Evolutionary conservation across 2,888 invertebrate species (phyloP).

Genomic region (Tiliacea aurago): DNA sequence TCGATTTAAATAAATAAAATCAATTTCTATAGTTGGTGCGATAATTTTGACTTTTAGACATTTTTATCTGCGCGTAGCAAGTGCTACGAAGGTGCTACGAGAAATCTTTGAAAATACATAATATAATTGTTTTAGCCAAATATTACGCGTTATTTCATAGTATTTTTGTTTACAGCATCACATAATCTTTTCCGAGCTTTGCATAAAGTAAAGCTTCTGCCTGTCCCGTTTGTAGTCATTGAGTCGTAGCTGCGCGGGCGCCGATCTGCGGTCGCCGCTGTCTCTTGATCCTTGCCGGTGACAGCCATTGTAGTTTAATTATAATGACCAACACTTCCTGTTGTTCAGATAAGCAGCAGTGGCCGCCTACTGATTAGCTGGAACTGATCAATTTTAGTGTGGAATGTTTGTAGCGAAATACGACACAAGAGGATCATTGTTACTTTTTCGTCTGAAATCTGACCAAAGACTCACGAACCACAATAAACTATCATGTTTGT

Average conservation of each 20-base stretch:
- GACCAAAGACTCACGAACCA: neutral
- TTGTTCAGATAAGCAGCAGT: conserved; percentile 47
- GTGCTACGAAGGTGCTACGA: conserved; percentile 43
- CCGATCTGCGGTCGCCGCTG: conserved; percentile 43
- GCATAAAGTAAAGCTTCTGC: conserved; percentile 42
- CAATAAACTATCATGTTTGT: neutral
- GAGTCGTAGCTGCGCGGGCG: conserved; percentile 40
- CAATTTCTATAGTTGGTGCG: neutral
- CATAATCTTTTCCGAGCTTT: neutral
- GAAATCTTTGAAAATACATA: conserved; percentile 17
- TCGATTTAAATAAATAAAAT: no score
- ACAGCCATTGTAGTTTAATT: conserved; percentile 61
- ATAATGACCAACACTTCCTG: conserved; percentile 66
- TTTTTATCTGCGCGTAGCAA: conserved; percentile 24
- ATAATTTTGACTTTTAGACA: neutral
- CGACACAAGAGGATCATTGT: conserved; percentile 8
- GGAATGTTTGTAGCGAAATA: conserved; percentile 24
- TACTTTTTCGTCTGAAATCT: conserved; percentile 10
- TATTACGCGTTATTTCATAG: neutral
- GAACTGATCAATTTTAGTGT: conserved; percentile 41
- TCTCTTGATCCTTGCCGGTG: conserved; percentile 63
- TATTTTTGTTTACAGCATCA: neutral
- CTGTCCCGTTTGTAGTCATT: neutral
- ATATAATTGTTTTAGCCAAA: neutral
- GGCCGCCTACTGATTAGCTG: conserved; percentile 56